Evolutionary conservation across 2,888 invertebrate species (phyloP), one percentile per base, ranked within the genome.

Genomic region (Tiliacea citrago): DNA sequence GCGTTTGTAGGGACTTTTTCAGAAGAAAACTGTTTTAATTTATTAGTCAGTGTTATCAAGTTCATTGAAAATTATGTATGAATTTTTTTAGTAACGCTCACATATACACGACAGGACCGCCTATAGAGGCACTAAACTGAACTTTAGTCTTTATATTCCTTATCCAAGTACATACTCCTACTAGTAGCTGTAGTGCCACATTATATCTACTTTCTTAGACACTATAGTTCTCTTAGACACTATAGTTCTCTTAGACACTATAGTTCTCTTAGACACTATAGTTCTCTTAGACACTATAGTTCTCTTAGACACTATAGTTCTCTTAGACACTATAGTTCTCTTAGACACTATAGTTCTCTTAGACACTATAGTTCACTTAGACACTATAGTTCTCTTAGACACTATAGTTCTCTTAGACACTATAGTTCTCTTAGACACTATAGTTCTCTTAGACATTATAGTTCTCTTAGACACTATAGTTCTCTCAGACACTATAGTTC

Each of bases 121-220:
- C 90, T 84, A 72, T 62, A 80, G 91, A 90, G 93, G 93, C 93
- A 92, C 90, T 86, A 80, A 81, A 79, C 86, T 90, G 86, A 83
- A 88, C 85, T 85, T 89, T 94, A 93, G 92, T 86, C 86, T 77
- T 84, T 91, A 91, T 91, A 92, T 92, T 92, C 91, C 91, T 87
- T 87, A 85, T 89, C 88, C 89, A 88, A 91, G 86, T 92, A 92
- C 88, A 88, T 92, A 92, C 88, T 92, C 91, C 91, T 92, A 92
- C 78, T 69, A 72, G 91, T 94, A 94, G 93, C 79, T 83, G 92
- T 95, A 95, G 94, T 93, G 93, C 94, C 94, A 94, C 93, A 93
- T 91, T 92, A 91, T 90, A 91, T 82, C 83, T 88, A 89, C 88
- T 90, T 90, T 90, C 85, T 79, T 92, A 90, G 85, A 76, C 89